Base-by-base conservation (phyloP, 2,888 invertebrate genomes). In the Oeneis ivallda region DNA sequence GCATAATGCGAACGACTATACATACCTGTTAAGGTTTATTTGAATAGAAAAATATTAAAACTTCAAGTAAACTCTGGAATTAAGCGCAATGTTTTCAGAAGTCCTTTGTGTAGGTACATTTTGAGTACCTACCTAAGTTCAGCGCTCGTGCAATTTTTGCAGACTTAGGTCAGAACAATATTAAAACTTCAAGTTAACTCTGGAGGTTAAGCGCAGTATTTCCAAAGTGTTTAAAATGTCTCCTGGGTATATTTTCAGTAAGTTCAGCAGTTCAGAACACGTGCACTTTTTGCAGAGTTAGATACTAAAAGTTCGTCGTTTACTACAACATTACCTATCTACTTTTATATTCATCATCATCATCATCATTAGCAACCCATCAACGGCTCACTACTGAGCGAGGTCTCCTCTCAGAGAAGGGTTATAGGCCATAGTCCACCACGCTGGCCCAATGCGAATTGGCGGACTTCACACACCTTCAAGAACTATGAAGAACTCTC, bases 11-110 rank as follows among this genome's bases (percentile, higher is more conserved):
- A 34, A 17, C 37, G 17, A n/a, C 26, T 4, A 26, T 1, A 26
- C 34, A 17, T 7, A 39, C n/a, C 7, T 45, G 15, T 5, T 62
- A 50, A 60, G 56, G 53, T 66, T 41, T 39, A 68, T 68, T n/a
- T 66, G 59, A 49, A 67, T 66, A 66, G 60, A 64, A 58, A 63
- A 67, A 68, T 65, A 65, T 70, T 70, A 67, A 71, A 71, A 70
- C 64, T 68, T 66, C 66, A 66, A 70, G 57, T 67, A 64, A 67
- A 49, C 50, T 65, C 64, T 64, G 19, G 49, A 52, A 66, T 63
- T 61, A 61, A 45, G 41, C 53, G 67, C 66, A 67, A 50, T 65
- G 64, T 67, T 70, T 70, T 69, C 61, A 67, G 70, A 53, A 67
- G 71, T 72, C 73, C 58, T 67, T 39, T 26, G 5, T 26, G 26